Percentiles rank a stretch among this genome's conserved stretches.
Evolutionary conservation across 2,113 vertebrate species (phyloP).

Genomic region (Gnathonemus longibarbis): DNA sequence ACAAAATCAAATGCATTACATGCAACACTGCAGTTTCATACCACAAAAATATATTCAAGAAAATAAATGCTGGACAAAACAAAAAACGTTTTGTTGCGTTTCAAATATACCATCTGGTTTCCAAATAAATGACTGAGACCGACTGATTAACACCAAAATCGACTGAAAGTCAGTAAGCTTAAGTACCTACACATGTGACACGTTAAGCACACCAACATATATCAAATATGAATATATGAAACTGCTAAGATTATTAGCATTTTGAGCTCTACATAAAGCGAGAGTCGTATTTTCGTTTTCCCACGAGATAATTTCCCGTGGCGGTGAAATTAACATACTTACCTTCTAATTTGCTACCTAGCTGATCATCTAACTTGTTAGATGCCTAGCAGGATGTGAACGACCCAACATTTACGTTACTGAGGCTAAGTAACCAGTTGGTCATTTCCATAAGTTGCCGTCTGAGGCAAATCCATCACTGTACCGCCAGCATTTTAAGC

Average conservation of each 20-base stretch:
- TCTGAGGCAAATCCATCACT: constrained; percentile 17
- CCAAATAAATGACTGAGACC: not conserved
- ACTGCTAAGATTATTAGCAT: not conserved
- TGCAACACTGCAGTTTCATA: constrained; percentile 34
- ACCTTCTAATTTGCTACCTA: not conserved
- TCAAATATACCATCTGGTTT: not conserved
- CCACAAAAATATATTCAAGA: not conserved
- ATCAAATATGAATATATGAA: not conserved
- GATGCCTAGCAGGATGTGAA: not conserved
- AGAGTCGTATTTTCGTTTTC: not conserved
- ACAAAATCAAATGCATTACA: constrained; percentile 31
- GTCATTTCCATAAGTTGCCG: constrained; percentile 5
- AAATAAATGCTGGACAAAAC: not conserved
- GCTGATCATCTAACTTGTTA: not conserved
- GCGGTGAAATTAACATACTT: not conserved
- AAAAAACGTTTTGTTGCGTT: not conserved
- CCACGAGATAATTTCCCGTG: not conserved
- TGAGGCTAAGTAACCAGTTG: constrained; percentile 1
- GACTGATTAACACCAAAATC: not conserved
- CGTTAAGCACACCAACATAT: constrained; percentile 5
- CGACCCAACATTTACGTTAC: not conserved
- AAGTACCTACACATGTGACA: constrained; percentile 4
- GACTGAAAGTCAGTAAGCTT: constrained; percentile 6
- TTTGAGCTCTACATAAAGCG: not conserved
- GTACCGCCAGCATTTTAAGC: not conserved